These are phyloP conservation scores for Spea hammondii DNA, from an alignment of 2,797 vertebrate genomes.

Conservation along the genomic window DNA sequence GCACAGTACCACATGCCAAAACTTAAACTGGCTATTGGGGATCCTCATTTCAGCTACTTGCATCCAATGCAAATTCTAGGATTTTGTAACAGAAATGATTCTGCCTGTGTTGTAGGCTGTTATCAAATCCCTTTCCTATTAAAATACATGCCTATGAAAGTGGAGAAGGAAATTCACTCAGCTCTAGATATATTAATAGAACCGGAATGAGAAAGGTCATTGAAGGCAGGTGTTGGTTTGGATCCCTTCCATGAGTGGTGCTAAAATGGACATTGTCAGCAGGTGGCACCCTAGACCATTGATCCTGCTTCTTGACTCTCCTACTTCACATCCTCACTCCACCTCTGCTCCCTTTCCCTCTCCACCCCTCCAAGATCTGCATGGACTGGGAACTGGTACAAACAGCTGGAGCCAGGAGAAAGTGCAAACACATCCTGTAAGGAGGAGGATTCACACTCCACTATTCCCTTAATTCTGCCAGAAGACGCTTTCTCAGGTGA, in stretches of 20 bases:
- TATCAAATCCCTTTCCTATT: not conserved
- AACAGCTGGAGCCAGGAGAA: conserved; percentile 15
- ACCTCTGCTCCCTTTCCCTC: conserved; percentile 4
- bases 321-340: not conserved
- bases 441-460: not conserved
- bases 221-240: no score
- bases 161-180: not conserved
- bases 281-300: conserved; percentile 26
- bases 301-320: not conserved
- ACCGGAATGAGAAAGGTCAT: not conserved
- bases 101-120: no score
- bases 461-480: not conserved
- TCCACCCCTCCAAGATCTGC: conserved; percentile 14
- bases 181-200: not conserved
- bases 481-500: conserved; percentile 16
- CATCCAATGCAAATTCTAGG: no score
- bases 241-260: not conserved
- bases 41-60: no score
- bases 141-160: not conserved
- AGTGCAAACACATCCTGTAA: not conserved
- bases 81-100: no score
- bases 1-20: no score
- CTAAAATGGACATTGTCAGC: not conserved
- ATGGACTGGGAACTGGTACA: conserved; percentile 24
- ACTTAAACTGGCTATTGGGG: no score